These are phyloP conservation scores for Cervus canadensis DNA, from an alignment of 2,113 vertebrate species.

Conservation along the genomic window DNA sequence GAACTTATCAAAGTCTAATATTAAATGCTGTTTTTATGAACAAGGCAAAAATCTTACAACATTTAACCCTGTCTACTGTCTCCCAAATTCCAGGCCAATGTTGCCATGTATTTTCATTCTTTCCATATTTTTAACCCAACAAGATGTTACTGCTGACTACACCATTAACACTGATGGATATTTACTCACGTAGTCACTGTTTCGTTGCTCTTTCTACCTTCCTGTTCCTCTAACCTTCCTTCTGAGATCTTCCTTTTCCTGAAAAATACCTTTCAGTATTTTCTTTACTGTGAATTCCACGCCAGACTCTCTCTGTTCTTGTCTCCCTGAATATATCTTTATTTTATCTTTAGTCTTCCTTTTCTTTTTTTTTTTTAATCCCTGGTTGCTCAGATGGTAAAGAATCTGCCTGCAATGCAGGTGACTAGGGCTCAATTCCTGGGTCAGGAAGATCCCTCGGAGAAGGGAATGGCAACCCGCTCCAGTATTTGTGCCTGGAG, in stretches of 20 bases:
- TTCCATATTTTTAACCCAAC: not conserved
- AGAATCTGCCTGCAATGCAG: not conserved
- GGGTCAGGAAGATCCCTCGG: not conserved
- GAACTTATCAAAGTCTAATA: not conserved
- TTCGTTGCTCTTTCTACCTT: not conserved
- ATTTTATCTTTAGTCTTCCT: not conserved
- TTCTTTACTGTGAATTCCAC: not conserved
- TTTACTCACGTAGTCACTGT: accelerated
- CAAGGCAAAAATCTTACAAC: not conserved
- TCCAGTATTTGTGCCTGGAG: not conserved
- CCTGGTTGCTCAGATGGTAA: not conserved
- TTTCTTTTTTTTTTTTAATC: not conserved
- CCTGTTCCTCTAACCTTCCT: not conserved
- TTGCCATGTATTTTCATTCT: not conserved
- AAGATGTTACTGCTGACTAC: accelerated
- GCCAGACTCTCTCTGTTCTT: not conserved
- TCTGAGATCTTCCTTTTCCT: not conserved
- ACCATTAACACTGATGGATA: accelerated
- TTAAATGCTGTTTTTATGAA: not conserved
- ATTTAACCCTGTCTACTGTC: not conserved
- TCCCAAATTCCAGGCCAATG: accelerated
- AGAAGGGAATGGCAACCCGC: not conserved
- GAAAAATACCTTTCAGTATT: not conserved
- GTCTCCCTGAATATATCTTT: not conserved
- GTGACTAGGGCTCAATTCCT: not conserved